Conservation (phyloP, 2,113 vertebrate genomes). For the Ariopsis seemanni region DNA sequence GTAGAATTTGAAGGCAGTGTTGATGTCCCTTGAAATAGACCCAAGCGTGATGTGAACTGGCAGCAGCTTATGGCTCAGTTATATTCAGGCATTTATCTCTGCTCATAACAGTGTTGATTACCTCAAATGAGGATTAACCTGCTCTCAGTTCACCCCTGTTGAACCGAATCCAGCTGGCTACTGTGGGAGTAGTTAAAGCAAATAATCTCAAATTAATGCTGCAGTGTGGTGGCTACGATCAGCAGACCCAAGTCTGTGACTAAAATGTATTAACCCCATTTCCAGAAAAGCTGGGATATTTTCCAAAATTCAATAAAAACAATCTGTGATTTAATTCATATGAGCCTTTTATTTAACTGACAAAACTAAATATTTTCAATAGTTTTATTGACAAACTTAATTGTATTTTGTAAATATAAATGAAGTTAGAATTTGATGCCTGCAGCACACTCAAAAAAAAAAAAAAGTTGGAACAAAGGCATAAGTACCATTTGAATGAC, state of each 20-base stretch:
- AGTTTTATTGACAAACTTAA: no score
- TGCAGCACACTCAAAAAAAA: no score
- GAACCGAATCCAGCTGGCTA: background rate
- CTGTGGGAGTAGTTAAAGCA: background rate
- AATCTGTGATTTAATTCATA: no score
- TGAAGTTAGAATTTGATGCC: no score
- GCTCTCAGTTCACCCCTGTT: background rate
- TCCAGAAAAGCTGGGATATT: no score
- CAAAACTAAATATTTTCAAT: no score
- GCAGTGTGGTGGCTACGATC: background rate
- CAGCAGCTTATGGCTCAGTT: slow-evolving; percentile 35
- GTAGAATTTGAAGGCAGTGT: background rate
- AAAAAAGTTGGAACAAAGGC: no score
- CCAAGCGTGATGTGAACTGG: slow-evolving; percentile 23
- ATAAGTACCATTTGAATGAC: no score
- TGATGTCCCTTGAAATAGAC: slow-evolving; percentile 13
- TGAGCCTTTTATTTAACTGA: no score
- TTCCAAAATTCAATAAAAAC: no score
- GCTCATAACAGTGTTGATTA: slow-evolving; percentile 38
- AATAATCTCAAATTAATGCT: background rate
- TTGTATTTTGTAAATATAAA: no score
- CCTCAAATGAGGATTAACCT: slow-evolving; percentile 22
- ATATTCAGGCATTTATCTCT: slow-evolving; percentile 31
- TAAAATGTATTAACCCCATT: no score
- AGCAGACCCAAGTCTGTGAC: background rate